phyloP scores from a whole-genome alignment of 2,113 vertebrate species.

The Aplodontia rufa region DNA sequence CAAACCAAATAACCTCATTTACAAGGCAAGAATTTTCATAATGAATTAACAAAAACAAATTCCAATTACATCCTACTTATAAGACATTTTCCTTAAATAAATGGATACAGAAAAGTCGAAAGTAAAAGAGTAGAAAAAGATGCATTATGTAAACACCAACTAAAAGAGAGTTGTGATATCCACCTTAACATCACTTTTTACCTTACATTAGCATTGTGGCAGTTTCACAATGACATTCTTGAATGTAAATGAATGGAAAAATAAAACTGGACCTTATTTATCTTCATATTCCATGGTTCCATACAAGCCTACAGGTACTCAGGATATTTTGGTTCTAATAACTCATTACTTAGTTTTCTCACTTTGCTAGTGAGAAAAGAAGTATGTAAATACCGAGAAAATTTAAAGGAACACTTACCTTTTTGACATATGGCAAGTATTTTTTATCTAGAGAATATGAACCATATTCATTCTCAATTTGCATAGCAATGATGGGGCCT shows the following conservation, averaged over 20 bases:
- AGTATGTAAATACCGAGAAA: not conserved
- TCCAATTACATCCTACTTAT: not conserved
- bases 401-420: conserved; percentile 79
- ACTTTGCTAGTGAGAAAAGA: not conserved
- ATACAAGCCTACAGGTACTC: not conserved
- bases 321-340: not conserved
- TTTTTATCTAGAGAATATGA: conserved; percentile 87
- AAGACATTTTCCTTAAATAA: not conserved
- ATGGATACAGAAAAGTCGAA: not conserved
- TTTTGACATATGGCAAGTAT: conserved; percentile 91
- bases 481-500: conserved; percentile 92
- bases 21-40: not conserved
- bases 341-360: not conserved
- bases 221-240: not conserved
- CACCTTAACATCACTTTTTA: not conserved
- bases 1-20: not conserved
- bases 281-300: not conserved
- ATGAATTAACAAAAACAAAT: not conserved
- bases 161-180: not conserved
- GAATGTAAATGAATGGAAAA: not conserved
- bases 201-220: not conserved
- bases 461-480: conserved; percentile 95
- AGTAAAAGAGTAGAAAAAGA: not conserved
- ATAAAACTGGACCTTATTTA: not conserved
- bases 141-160: not conserved